phyloP scores from a whole-genome alignment of 2,888 invertebrate species.

The Empis livida region DNA sequence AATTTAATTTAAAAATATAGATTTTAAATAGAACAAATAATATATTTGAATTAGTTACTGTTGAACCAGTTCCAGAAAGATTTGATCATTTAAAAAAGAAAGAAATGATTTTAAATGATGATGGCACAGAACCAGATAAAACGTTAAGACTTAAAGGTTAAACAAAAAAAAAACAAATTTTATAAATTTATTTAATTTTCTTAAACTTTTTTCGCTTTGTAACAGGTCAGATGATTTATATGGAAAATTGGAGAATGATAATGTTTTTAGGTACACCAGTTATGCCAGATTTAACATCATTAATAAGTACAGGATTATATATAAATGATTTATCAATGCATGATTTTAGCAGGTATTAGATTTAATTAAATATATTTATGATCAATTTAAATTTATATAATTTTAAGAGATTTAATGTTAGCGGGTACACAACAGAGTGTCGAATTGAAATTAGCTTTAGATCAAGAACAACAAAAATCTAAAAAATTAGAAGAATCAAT shows the following conservation, averaged over 20 bases:
- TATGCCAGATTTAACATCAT: constrained; percentile 86
- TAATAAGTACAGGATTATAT: constrained; percentile 86
- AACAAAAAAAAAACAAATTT: neutral
- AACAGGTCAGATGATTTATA: constrained; percentile 94
- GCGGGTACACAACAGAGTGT: constrained; percentile 97
- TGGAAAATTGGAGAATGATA: constrained; percentile 97
- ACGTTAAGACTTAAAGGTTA: constrained; percentile 67
- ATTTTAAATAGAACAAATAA: constrained; percentile 92
- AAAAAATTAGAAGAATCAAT: constrained; percentile 93
- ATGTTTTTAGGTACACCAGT: constrained; percentile 94
- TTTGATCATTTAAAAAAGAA: constrained; percentile 42
- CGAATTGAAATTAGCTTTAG: constrained; percentile 85
- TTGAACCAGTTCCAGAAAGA: constrained; percentile 68
- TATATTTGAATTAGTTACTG: constrained; percentile 87
- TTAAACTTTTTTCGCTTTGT: neutral
- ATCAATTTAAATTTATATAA: neutral
- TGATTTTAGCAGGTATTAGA: constrained; percentile 81
- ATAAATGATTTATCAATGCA: constrained; percentile 99
- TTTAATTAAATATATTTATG: neutral
- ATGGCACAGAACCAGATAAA: constrained; percentile 57
- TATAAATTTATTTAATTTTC: neutral
- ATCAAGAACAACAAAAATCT: constrained; percentile 93
- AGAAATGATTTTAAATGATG: constrained; percentile 40
- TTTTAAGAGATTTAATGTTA: constrained; percentile 75
- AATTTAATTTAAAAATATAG: constrained; percentile 36